Conservation (phyloP, 2,888 invertebrate genomes). For the Ashinkailepas kermadecensis region DNA sequence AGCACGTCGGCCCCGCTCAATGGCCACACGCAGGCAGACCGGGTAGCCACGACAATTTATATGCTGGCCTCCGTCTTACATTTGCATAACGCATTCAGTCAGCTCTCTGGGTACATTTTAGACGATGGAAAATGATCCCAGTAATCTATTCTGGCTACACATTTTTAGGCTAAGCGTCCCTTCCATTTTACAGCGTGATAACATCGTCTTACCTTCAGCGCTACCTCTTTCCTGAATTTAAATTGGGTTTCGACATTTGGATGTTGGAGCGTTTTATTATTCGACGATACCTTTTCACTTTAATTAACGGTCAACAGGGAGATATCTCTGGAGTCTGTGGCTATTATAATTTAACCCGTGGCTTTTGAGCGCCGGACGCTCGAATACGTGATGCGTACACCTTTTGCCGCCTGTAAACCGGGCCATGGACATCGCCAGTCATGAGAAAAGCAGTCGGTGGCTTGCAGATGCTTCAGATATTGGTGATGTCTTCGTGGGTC, state of each 20-base stretch:
- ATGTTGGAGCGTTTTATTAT: slow-evolving; percentile 19
- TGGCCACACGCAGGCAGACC: too few relatives aligned
- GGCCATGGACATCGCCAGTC: neutral
- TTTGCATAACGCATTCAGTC: neutral
- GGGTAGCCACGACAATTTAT: too few relatives aligned
- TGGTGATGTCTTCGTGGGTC: too few relatives aligned
- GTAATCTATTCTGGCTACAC: slow-evolving; percentile 15
- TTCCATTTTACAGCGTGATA: slow-evolving; percentile 2
- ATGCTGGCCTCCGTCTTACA: too few relatives aligned
- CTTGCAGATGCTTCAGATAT: too few relatives aligned
- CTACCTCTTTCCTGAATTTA: slow-evolving; percentile 23
- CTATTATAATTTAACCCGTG: slow-evolving; percentile 18
- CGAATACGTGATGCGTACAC: slow-evolving; percentile 13
- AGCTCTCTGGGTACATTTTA: neutral
- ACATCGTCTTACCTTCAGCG: neutral
- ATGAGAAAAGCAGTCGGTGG: neutral
- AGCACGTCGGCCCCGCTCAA: too few relatives aligned
- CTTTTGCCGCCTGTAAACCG: neutral
- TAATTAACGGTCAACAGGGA: slow-evolving; percentile 15
- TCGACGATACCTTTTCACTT: slow-evolving; percentile 2
- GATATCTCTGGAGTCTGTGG: neutral
- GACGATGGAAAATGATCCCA: neutral
- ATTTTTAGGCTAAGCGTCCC: slow-evolving; percentile 15
- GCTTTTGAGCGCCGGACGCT: neutral
- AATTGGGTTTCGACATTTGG: slow-evolving; percentile 20